phyloP scores from a whole-genome alignment of 2,113 vertebrate species.

The Muntiacus reevesi region DNA sequence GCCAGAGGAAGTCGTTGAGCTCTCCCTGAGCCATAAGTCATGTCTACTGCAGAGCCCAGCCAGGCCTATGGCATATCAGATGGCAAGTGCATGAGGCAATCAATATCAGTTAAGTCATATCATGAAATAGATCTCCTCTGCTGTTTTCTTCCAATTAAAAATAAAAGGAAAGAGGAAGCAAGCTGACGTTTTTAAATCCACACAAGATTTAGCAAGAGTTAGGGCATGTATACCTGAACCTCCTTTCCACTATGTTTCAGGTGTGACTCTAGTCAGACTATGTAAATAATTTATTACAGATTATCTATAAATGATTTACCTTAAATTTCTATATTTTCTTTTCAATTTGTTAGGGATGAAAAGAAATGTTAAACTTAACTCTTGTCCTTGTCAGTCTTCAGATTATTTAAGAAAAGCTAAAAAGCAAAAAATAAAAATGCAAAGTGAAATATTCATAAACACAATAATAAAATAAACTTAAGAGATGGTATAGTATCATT shows the following conservation, averaged over 20 bases:
- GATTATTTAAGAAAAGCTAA: not conserved
- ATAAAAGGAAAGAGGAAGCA: not conserved
- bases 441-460: not conserved
- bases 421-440: not conserved
- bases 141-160: not conserved
- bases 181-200: not conserved
- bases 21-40: no score
- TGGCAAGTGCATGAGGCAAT: not conserved
- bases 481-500: not conserved
- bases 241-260: not conserved
- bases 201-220: not conserved
- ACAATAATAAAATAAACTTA: not conserved
- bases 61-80: no score
- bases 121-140: not conserved
- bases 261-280: not conserved
- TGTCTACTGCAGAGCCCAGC: not conserved
- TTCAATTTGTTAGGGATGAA: not conserved
- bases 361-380: not conserved
- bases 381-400: not conserved
- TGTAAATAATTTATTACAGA: not conserved
- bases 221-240: not conserved
- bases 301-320: not conserved
- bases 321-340: not conserved
- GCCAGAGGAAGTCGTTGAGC: accelerated
- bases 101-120: not conserved